These are phyloP conservation scores for Epinephelus fuscoguttatus DNA, from an alignment of 2,113 vertebrate species.

Conservation along the genomic window DNA sequence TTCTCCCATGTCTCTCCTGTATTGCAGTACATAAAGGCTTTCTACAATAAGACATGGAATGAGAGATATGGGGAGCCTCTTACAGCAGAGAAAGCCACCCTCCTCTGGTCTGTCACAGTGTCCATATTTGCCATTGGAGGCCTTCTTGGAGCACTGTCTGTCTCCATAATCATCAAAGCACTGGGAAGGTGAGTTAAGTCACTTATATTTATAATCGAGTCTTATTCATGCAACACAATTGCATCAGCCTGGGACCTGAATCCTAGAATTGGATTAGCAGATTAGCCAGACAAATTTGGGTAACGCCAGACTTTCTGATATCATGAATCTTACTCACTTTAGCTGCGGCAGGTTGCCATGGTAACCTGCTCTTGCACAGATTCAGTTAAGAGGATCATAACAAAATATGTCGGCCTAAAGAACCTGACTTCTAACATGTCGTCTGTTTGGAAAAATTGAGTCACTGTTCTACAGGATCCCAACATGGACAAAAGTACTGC, in stretches of 20 bases:
- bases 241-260: neutral
- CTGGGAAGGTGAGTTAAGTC: conserved; percentile 89
- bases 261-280: neutral
- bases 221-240: neutral
- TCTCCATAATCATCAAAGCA: conserved; percentile 86
- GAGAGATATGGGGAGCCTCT: conserved; percentile 82
- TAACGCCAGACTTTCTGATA: neutral
- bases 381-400: too few species aligned
- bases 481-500: too few species aligned
- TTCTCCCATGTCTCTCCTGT: conserved; percentile 14
- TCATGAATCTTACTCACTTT: too few species aligned
- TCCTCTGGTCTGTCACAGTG: conserved; percentile 95
- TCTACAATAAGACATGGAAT: conserved; percentile 93
- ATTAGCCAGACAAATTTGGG: neutral
- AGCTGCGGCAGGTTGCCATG: too few species aligned
- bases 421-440: too few species aligned
- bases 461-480: too few species aligned
- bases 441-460: too few species aligned
- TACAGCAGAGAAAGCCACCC: conserved; percentile 79
- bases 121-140: conserved; percentile 96
- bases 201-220: neutral
- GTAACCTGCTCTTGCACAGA: too few species aligned
- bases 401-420: too few species aligned
- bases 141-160: conserved; percentile 88
- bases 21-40: conserved; percentile 90